Base-by-base conservation (phyloP, 1,140 invertebrate species). In the Drosophila funebris region DNA sequence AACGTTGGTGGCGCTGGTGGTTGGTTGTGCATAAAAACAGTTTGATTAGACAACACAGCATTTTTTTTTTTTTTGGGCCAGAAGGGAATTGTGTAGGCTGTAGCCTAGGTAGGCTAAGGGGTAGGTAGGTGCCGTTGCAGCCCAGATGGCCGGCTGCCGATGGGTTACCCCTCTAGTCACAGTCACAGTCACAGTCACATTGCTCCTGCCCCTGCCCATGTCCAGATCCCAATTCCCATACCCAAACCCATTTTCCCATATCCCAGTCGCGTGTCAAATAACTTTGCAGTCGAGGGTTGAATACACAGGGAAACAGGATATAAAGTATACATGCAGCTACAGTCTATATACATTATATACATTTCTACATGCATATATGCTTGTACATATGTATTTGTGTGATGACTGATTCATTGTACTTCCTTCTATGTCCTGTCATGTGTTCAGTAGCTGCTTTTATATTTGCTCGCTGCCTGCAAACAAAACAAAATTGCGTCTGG, bases 181-280 rank as follows among this genome's bases (percentile, higher is more conserved):
- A n/a, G 27, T 57, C 53, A 53, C 50, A 63, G 66, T 62, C 53
- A 73, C 72, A 54, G 52, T 54, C 22, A 24, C 22, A 24, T 24
- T 24, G 4, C 24, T 6, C 24, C 4, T 27, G 24, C 24, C 4
- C 4, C 6, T 27, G 4, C 22, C 22, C 4, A 4, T 22, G 22
- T n/a, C 22, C 22, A 22, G 22, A 22, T 20, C 56, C 63, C 54
- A 58, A 58, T 58, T 68, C 64, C 64, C 63, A 22, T 20, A 39
- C 63, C 54, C 48, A 58, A 48, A 60, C 64, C 64, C 63, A 58
- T 33, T 63, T 44, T 60, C n/a, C 29, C 39, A 22, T 46, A 44
- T 27, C 33, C 57, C 71, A 66, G 80, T 83, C 80, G 80, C 80
- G 81, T 83, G 80, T 83, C 80, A 84, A 83, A 79, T 83, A 83